Percentiles rank a stretch among this genome's conserved stretches.
phyloP scores from a whole-genome alignment of 2,797 vertebrate genomes.

The Arremon brunneinucha region DNA sequence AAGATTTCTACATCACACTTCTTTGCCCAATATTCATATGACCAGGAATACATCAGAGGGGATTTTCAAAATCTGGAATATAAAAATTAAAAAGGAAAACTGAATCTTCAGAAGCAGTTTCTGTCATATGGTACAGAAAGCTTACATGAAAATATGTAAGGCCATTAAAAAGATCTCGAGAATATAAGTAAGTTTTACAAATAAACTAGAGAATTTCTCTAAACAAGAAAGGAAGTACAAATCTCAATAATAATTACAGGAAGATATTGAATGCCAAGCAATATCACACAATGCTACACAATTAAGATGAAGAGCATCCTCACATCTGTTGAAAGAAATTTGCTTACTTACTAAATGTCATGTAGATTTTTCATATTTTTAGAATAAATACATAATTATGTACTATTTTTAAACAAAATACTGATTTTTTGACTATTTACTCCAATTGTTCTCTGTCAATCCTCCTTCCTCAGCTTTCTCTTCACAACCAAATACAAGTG shows the following conservation, averaged over 20 bases:
- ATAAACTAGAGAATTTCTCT: background rate
- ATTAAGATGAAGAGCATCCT: slow-evolving; percentile 48
- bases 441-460: background rate
- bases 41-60: background rate
- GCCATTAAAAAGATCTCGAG: background rate
- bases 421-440: slow-evolving; percentile 23
- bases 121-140: background rate
- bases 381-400: slow-evolving; percentile 40
- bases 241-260: slow-evolving; percentile 48
- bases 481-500: background rate
- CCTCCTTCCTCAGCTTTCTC: background rate
- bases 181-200: background rate
- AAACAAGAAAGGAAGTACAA: slow-evolving; percentile 7
- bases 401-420: slow-evolving; percentile 39
- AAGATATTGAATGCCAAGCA: slow-evolving; percentile 43
- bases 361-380: slow-evolving; percentile 50
- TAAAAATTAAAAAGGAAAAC: background rate
- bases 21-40: background rate
- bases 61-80: background rate
- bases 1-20: background rate
- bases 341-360: slow-evolving; percentile 31
- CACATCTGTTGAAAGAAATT: slow-evolving; percentile 50
- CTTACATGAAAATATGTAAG: background rate
- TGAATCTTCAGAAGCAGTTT: background rate
- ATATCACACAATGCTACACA: slow-evolving; percentile 5